These are phyloP conservation scores for Trichonephila clavata DNA, from an alignment of 1,140 invertebrate genomes.

Conservation along the genomic window DNA sequence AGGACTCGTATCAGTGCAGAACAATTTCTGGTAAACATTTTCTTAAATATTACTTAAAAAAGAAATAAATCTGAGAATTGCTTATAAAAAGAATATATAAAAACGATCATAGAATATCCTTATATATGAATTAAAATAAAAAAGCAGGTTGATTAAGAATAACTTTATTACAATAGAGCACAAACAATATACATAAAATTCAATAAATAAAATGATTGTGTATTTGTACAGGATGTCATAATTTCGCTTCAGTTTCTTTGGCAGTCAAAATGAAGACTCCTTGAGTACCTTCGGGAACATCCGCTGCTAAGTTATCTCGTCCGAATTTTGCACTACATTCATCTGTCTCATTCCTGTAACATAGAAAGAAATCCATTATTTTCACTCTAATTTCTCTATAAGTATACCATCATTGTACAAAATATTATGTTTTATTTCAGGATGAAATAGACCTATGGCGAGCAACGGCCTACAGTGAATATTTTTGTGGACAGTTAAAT, in stretches of 20 bases:
- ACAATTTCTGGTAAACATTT: too few relatives aligned
- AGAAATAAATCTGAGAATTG: too few relatives aligned
- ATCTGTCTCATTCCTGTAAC: neutral
- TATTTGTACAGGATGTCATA: constrained; percentile 63
- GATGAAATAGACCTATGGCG: neutral
- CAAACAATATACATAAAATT: constrained; percentile 45
- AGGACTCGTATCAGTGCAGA: too few relatives aligned
- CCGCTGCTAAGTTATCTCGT: constrained; percentile 60
- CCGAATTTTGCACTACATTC: constrained; percentile 49
- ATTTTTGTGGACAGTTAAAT: neutral
- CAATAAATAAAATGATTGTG: constrained; percentile 68
- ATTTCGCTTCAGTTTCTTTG: constrained; percentile 63
- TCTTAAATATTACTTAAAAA: too few relatives aligned
- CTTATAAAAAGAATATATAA: too few relatives aligned
- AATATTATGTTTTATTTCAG: neutral
- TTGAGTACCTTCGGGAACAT: constrained; percentile 67
- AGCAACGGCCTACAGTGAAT: neutral
- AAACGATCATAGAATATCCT: too few relatives aligned
- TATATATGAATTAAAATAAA: neutral
- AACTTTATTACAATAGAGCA: constrained; percentile 55
- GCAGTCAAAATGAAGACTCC: constrained; percentile 70
- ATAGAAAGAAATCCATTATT: neutral
- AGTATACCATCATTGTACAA: too few relatives aligned
- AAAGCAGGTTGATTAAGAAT: neutral
- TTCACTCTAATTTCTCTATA: too few relatives aligned